A percentile compares a stretch with the other conserved stretches of the same genome.
These are phyloP conservation scores for Tuta absoluta DNA, from an alignment of 2,888 invertebrate genomes.

Conservation along the genomic window DNA sequence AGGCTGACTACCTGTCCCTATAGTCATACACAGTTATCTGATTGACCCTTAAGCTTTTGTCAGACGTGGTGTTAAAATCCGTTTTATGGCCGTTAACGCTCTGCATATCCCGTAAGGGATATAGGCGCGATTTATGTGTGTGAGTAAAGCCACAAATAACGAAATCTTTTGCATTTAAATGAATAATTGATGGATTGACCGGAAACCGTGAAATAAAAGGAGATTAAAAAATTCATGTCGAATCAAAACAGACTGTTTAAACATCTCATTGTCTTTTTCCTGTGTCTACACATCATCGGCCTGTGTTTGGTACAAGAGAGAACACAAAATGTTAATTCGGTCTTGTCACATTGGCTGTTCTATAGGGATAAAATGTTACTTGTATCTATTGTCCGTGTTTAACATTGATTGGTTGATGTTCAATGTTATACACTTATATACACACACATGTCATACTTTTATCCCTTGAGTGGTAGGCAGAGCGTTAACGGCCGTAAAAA, in stretches of 20 bases:
- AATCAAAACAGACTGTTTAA: constrained; percentile 56
- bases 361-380: constrained; percentile 43
- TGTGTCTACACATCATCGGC: constrained; percentile 56
- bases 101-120: too few species aligned
- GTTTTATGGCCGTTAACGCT: too few species aligned
- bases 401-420: constrained; percentile 37
- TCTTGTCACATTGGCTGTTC: constrained; percentile 61
- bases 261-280: constrained; percentile 63
- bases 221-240: constrained; percentile 40
- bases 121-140: too few species aligned
- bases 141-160: not conserved
- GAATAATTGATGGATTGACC: not conserved
- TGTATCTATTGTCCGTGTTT: constrained; percentile 38
- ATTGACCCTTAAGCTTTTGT: too few species aligned
- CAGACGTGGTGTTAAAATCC: too few species aligned
- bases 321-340: constrained; percentile 66
- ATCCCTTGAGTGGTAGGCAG: too few species aligned
- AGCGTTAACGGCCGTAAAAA: too few species aligned
- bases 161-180: not conserved
- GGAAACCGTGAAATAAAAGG: not conserved
- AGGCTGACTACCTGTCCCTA: too few species aligned
- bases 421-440: too few species aligned
- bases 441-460: too few species aligned
- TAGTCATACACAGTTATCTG: too few species aligned
- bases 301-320: constrained; percentile 53